A percentile compares a stretch with the other conserved stretches of the same genome.
These are phyloP conservation scores for Myripristis jacobus DNA, from an alignment of 2,797 vertebrate species.

Conservation along the genomic window DNA sequence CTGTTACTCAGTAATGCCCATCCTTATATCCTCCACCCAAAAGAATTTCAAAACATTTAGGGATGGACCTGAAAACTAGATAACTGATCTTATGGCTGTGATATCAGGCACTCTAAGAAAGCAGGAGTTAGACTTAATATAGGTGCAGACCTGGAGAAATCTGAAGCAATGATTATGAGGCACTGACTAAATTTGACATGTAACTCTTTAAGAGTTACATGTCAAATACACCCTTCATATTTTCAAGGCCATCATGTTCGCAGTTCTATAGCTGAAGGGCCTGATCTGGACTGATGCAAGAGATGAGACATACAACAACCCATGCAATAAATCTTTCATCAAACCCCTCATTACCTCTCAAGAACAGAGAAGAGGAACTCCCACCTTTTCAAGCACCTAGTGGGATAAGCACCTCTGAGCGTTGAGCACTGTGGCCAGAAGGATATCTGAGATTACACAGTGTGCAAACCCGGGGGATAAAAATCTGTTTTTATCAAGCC, in stretches of 20 bases:
- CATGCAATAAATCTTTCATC: slow-evolving; percentile 45
- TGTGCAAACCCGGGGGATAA: background rate
- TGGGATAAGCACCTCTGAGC: slow-evolving; percentile 22
- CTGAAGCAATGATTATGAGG: slow-evolving; percentile 16
- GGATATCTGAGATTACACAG: slow-evolving; percentile 11
- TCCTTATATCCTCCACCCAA: slow-evolving; percentile 22
- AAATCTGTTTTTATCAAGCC: slow-evolving; percentile 10
- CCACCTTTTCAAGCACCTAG: slow-evolving; percentile 33
- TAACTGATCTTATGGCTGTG: background rate
- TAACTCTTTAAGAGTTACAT: background rate
- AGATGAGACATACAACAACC: slow-evolving; percentile 19
- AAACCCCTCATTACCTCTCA: slow-evolving; percentile 26
- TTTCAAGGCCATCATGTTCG: slow-evolving; percentile 33
- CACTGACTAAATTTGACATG: slow-evolving; percentile 26
- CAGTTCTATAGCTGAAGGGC: slow-evolving; percentile 12
- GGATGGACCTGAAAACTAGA: background rate
- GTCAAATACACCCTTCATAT: slow-evolving; percentile 27
- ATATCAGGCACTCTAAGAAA: slow-evolving; percentile 7
- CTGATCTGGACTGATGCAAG: slow-evolving; percentile 27
- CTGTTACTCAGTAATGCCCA: slow-evolving; percentile 21
- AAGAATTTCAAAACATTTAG: slow-evolving; percentile 18
- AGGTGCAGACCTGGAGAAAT: no score
- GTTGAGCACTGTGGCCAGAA: slow-evolving; percentile 7
- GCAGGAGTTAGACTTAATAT: slow-evolving; percentile 12
- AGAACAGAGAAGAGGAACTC: slow-evolving; percentile 22